These are phyloP conservation scores for Tetrao urogallus DNA, from an alignment of 2,113 vertebrate genomes.

Conservation along the genomic window DNA sequence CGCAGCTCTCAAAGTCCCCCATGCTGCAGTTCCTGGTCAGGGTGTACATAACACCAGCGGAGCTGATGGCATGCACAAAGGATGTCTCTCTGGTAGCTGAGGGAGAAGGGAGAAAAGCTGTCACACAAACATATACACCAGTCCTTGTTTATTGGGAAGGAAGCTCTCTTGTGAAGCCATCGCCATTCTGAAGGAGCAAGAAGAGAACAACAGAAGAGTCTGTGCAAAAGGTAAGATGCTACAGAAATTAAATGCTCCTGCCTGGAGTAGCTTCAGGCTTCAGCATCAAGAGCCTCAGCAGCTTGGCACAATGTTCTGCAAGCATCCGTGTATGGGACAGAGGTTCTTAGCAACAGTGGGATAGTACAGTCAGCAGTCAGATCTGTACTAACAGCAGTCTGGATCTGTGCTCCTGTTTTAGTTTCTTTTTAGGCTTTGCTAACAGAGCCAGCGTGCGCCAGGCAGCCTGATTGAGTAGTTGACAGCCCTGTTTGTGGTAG, in stretches of 20 bases:
- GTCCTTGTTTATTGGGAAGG: neutral
- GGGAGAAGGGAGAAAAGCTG: neutral
- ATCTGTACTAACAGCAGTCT: neutral
- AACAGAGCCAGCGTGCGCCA: neutral
- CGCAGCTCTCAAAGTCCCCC: constrained; percentile 95
- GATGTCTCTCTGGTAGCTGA: constrained; percentile 93
- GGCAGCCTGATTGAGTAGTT: no score
- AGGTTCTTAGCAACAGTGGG: neutral
- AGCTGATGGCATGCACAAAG: constrained; percentile 94
- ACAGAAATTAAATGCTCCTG: fast-evolving
- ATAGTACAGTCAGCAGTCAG: neutral
- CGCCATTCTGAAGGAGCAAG: neutral
- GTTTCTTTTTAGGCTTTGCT: neutral
- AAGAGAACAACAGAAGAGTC: neutral
- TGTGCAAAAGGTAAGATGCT: neutral
- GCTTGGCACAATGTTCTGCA: neutral
- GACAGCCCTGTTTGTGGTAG: no score
- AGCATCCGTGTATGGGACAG: neutral
- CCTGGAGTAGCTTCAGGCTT: neutral
- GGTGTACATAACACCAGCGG: constrained; percentile 93
- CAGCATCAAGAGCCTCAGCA: neutral
- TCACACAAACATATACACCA: neutral
- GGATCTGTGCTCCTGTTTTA: neutral
- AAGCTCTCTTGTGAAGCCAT: neutral
- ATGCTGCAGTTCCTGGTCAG: constrained; percentile 97